Conservation (phyloP, 1,140 invertebrate species). For the Centruroides vittatus region DNA sequence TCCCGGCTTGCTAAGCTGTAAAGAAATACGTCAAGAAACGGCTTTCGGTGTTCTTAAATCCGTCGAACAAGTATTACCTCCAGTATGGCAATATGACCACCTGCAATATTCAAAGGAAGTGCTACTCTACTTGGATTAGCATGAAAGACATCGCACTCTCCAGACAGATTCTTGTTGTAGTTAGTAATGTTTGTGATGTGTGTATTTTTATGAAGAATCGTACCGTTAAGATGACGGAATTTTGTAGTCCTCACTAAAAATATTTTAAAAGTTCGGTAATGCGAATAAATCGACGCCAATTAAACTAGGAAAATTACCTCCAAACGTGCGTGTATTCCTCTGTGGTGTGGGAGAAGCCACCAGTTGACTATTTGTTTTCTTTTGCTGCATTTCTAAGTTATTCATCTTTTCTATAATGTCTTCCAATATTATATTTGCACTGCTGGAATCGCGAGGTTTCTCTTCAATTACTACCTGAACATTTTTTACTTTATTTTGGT, state of each 20-base stretch:
- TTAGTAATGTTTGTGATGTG: conserved; percentile 87
- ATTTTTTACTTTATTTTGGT: background rate
- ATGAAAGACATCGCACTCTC: conserved; percentile 85
- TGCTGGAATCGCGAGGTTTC: background rate
- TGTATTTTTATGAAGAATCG: conserved; percentile 69
- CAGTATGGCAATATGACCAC: conserved; percentile 74
- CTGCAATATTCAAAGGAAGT: conserved; percentile 69
- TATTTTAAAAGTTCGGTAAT: background rate
- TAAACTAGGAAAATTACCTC: conserved; percentile 13
- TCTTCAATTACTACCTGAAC: background rate
- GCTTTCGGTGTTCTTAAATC: too few species aligned
- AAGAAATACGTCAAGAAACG: too few species aligned
- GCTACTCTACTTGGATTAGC: conserved; percentile 71
- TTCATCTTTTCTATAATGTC: background rate
- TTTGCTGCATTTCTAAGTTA: background rate
- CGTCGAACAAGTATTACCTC: conserved; percentile 33
- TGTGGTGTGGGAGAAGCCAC: conserved; percentile 35
- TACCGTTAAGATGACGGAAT: conserved; percentile 82
- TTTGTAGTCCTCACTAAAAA: conserved; percentile 69
- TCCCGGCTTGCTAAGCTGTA: too few species aligned
- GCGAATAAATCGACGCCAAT: conserved; percentile 9
- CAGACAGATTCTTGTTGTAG: conserved; percentile 75
- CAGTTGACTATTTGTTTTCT: background rate
- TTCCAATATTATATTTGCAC: too few species aligned
- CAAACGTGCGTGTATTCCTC: conserved; percentile 71